phyloP scores from a whole-genome alignment of 2,888 invertebrate species.

The Drosophila picticornis region DNA sequence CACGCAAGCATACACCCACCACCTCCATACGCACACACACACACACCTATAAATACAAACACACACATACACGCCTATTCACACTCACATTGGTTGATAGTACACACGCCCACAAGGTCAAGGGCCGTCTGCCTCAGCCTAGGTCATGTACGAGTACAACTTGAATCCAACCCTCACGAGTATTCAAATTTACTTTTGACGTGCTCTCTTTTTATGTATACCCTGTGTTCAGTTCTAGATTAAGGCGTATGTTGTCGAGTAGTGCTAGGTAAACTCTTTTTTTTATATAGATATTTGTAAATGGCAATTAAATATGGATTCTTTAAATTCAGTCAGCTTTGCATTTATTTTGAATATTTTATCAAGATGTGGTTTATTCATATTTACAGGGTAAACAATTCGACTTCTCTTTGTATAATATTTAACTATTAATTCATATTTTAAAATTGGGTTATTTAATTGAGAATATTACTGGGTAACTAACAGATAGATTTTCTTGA shows the following conservation, averaged over 20 bases:
- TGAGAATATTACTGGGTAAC: background rate
- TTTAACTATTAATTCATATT: background rate
- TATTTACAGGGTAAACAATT: too few relatives aligned
- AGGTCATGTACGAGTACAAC: constrained; percentile 65
- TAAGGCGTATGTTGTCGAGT: background rate
- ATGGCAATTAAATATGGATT: background rate
- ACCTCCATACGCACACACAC: background rate
- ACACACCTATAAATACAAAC: background rate
- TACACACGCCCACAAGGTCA: constrained; percentile 64
- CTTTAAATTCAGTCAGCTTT: background rate
- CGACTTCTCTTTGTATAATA: too few relatives aligned
- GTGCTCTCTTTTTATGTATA: constrained; percentile 11
- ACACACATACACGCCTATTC: background rate
- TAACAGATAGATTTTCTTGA: background rate
- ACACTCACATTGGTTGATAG: constrained; percentile 19
- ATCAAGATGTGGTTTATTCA: too few relatives aligned
- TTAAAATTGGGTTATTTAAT: background rate
- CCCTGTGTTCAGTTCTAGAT: constrained; percentile 20
- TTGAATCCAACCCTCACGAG: constrained; percentile 47
- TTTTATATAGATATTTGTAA: background rate
- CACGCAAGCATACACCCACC: constrained; percentile 6
- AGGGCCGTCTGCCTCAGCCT: constrained; percentile 72
- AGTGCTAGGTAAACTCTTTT: background rate
- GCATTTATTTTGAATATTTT: background rate
- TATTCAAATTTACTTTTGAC: constrained; percentile 49